Percentiles rank a stretch among this genome's conserved stretches.
phyloP scores from a whole-genome alignment of 64 coral and sea anemone species.

The Actinia tenebrosa region DNA sequence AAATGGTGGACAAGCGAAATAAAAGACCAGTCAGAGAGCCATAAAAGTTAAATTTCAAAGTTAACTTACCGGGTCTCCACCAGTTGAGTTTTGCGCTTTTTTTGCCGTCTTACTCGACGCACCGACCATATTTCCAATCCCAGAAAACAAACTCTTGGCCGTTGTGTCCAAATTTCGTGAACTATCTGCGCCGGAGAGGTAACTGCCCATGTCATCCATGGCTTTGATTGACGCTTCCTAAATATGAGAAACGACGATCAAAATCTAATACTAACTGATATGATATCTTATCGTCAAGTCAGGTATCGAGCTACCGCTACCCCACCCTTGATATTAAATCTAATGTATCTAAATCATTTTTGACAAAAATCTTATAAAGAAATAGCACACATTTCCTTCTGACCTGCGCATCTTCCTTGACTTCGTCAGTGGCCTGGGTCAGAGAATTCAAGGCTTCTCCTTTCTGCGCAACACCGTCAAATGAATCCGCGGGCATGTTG shows the following conservation, averaged over 20 bases:
- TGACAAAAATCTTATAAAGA: too few species aligned
- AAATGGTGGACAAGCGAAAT: too few species aligned
- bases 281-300: too few species aligned
- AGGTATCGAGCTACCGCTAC: too few species aligned
- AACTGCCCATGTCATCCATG: constrained; percentile 50
- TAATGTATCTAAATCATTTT: too few species aligned
- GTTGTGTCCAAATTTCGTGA: constrained; percentile 44
- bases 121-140: constrained; percentile 53
- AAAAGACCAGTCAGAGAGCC: too few species aligned
- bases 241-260: too few species aligned
- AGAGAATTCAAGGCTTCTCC: constrained; percentile 60
- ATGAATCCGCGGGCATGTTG: constrained; percentile 42
- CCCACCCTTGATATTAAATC: too few species aligned
- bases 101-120: constrained; percentile 46
- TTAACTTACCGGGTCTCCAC: constrained; percentile 38
- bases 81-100: constrained; percentile 46
- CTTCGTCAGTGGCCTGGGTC: constrained; percentile 48
- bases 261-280: too few species aligned
- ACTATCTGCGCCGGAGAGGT: constrained; percentile 40
- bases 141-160: constrained; percentile 54
- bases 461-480: constrained; percentile 65
- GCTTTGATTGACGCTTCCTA: constrained; percentile 50
- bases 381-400: not conserved
- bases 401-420: constrained; percentile 64
- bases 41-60: too few species aligned